Base-by-base conservation (phyloP, 37 sponge, comb jelly and placozoan species). In the Diacarnus erythraeanus region DNA sequence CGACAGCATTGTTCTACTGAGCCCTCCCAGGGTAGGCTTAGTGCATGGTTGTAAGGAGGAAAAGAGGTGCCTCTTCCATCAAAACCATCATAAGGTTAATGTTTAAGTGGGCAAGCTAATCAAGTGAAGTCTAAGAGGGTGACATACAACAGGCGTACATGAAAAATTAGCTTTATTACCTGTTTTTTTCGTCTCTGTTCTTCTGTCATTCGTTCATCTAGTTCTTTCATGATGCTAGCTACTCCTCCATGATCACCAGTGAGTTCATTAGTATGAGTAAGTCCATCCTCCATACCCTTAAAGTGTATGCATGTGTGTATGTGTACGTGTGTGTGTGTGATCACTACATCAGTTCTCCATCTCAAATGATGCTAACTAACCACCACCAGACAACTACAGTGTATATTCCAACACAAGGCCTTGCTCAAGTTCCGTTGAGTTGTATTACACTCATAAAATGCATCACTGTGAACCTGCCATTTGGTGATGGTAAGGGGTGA, bases 111-210 rank as follows among this genome's bases (percentile, higher is more conserved):
- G n/a, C n/a, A n/a, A n/a, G n/a, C n/a, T n/a, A n/a, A n/a, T n/a
- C 12, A 18, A 54, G 18, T 12, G 18, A 54, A 54, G 18, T 21
- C 12, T 21, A 18, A 54, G 57, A 54, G 18, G 57, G 18, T 21
- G 57, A 54, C 12, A 18, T 21, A 18, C 57, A 54, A 54, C 18
- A 54, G 57, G 18, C 18, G 18, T 21, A 54, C 18, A 54, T 21
- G 18, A 54, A 54, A 21, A 54, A 54, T 54, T n/a, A n/a, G n/a
- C n/a, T n/a, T n/a, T n/a, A n/a, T 20, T n/a, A 68, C 69, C 69
- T 68, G 69, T 21, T 68, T 33, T 38, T 68, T 29, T 37, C 38
- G 21, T 29, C 39, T 3, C 20, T 68, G 69, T 31, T 68, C 69
- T 37, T 27, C 20, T 12, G 69, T 37, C 4, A 68, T 10, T 37